Conservation (phyloP, 2,888 invertebrate species). For the Leuctra nigra region DNA sequence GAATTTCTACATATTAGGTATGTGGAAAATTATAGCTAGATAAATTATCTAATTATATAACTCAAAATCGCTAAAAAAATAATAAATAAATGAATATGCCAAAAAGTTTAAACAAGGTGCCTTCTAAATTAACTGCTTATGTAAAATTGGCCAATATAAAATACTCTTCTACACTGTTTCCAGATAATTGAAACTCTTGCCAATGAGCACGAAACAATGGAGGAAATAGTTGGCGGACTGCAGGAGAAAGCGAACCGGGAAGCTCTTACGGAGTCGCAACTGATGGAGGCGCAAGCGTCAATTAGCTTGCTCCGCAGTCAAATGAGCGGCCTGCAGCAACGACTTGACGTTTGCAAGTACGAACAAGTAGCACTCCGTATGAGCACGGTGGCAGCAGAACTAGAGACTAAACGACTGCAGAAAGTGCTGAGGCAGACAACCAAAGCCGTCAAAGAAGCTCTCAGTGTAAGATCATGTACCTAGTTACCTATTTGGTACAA, state of each 20-base stretch:
- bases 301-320: constrained; percentile 19
- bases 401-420: constrained; percentile 50
- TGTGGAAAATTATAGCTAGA: no score
- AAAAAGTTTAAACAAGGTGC: no score
- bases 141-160: no score
- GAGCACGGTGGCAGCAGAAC: constrained; percentile 44
- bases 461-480: constrained; percentile 31
- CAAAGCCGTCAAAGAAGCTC: constrained; percentile 33
- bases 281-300: constrained; percentile 28
- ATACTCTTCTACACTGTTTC: no score
- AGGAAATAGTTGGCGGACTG: constrained; percentile 29
- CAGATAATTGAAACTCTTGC: constrained; percentile 36
- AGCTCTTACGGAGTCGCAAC: constrained; percentile 22
- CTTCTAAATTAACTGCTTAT: no score
- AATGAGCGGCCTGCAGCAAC: constrained; percentile 44
- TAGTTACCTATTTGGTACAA: no score
- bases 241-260: constrained; percentile 27
- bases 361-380: constrained; percentile 45
- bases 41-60: no score
- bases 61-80: no score
- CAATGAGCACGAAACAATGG: constrained; percentile 36
- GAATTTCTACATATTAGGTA: no score
- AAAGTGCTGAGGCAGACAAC: constrained; percentile 53
- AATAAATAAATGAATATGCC: no score
- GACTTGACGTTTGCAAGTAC: constrained; percentile 45